Evolutionary conservation across 2,888 invertebrate genomes (phyloP).

Genomic region (Spisula solida): DNA sequence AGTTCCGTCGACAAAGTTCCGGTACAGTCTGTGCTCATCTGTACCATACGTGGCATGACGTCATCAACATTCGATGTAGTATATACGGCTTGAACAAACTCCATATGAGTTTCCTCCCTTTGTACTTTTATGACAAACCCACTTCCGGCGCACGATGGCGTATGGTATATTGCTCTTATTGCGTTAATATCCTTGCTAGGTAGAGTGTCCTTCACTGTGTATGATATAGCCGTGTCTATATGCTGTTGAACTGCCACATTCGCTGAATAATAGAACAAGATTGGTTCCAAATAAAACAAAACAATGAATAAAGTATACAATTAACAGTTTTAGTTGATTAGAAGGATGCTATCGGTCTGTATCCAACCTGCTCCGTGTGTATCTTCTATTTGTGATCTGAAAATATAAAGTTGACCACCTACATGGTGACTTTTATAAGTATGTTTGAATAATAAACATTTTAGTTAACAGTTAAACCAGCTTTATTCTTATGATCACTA

Average conservation of each 20-base stretch:
- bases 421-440: neutral
- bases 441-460: too few relatives aligned
- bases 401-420: neutral
- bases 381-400: slow-evolving; percentile 3
- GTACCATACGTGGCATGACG: slow-evolving; percentile 41
- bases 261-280: slow-evolving; percentile 39
- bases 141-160: slow-evolving; percentile 46
- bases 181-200: slow-evolving; percentile 43
- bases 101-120: slow-evolving; percentile 61
- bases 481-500: too few relatives aligned
- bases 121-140: slow-evolving; percentile 47
- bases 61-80: neutral
- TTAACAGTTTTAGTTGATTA: neutral
- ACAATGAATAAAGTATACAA: neutral
- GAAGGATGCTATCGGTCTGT: neutral
- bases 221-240: slow-evolving; percentile 53
- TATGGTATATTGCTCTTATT: slow-evolving; percentile 53
- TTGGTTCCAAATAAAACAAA: neutral
- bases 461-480: too few relatives aligned
- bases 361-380: neutral
- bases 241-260: slow-evolving; percentile 40
- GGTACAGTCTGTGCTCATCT: slow-evolving; percentile 44
- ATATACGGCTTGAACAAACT: slow-evolving; percentile 49
- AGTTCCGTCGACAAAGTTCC: slow-evolving; percentile 54
- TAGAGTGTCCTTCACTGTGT: slow-evolving; percentile 55